Percentiles rank a stretch among this genome's conserved stretches.
These are phyloP conservation scores for Callyntrura guangdongensis DNA, from an alignment of 2,888 invertebrate genomes.

Conservation along the genomic window DNA sequence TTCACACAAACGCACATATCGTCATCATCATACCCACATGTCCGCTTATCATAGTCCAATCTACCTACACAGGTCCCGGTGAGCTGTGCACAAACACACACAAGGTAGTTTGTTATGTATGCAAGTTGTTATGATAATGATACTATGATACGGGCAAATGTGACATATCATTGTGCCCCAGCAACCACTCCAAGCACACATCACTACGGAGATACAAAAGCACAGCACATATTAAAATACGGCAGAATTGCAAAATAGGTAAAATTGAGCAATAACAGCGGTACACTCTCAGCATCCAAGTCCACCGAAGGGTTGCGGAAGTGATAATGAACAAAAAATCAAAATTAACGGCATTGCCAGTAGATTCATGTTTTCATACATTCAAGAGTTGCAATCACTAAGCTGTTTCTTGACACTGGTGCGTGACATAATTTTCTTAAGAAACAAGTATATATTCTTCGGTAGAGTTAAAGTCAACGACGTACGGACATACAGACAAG, in stretches of 20 bases:
- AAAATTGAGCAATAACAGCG: conserved; percentile 18
- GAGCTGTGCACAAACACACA: neutral
- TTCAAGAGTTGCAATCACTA: too few species aligned
- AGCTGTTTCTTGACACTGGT: too few species aligned
- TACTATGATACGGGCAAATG: conserved; percentile 19
- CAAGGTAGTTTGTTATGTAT: conserved; percentile 63
- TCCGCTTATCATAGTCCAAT: neutral
- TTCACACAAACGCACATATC: conserved; percentile 5
- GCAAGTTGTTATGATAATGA: conserved; percentile 73
- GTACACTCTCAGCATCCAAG: neutral
- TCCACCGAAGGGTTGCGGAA: too few species aligned
- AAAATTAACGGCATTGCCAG: too few species aligned
- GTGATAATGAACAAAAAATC: too few species aligned
- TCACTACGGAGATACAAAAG: neutral
- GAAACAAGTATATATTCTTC: neutral
- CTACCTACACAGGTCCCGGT: neutral
- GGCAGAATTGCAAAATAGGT: conserved; percentile 10
- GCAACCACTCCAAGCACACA: neutral
- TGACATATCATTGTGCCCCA: conserved; percentile 34
- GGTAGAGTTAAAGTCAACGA: too few species aligned
- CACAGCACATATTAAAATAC: neutral
- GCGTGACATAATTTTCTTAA: too few species aligned
- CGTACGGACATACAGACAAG: too few species aligned
- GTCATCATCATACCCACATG: too few species aligned
- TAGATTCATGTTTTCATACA: too few species aligned